Evolutionary conservation across 2,888 invertebrate species (phyloP).

Genomic region (Sisyra nigra): DNA sequence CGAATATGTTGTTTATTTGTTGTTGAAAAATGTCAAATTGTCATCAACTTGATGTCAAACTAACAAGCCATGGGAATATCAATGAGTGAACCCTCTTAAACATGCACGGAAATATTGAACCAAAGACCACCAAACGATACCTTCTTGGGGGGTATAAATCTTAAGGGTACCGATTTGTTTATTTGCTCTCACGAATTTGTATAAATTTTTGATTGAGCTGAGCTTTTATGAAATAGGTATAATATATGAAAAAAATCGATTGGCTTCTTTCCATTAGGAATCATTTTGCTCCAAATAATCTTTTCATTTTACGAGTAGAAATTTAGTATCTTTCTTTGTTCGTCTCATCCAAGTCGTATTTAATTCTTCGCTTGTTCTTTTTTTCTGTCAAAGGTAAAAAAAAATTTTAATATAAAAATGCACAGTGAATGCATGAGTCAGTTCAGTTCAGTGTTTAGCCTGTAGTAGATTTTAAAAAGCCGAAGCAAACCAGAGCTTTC

Average conservation of each 20-base stretch:
- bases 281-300: neutral
- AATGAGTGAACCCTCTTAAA: neutral
- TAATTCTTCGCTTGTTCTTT: neutral
- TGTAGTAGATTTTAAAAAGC: conserved; percentile 3
- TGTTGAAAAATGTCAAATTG: conserved; percentile 8
- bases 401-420: neutral
- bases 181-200: too few species aligned
- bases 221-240: too few species aligned
- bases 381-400: too few species aligned
- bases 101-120: neutral
- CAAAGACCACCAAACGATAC: neutral
- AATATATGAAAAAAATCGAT: too few species aligned
- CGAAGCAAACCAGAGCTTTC: too few species aligned
- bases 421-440: neutral
- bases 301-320: neutral
- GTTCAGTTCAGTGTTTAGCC: too few species aligned
- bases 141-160: too few species aligned
- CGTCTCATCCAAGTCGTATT: neutral
- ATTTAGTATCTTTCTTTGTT: neutral
- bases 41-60: conserved; percentile 7
- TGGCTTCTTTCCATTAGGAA: too few species aligned
- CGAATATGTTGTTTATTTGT: too few species aligned
- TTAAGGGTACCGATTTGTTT: too few species aligned
- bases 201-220: too few species aligned
- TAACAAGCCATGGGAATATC: neutral